Evolutionary conservation across 1,140 invertebrate species (phyloP).

Genomic region (Lucilia cuprina): DNA sequence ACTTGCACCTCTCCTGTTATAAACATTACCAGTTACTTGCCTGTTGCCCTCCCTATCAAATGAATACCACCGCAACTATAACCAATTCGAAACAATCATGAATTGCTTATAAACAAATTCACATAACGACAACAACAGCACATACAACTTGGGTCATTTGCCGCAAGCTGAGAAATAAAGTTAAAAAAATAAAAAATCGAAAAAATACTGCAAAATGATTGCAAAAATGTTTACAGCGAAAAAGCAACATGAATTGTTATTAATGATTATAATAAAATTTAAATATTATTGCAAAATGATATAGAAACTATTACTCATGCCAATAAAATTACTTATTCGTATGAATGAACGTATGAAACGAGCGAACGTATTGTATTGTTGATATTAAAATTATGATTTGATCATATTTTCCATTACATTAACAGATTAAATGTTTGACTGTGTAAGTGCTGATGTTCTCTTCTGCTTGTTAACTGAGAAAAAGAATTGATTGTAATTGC

Average conservation of each 20-base stretch:
- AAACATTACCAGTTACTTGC: neutral
- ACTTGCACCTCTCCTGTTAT: conserved; percentile 9
- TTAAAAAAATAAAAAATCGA: neutral
- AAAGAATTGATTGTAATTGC: neutral
- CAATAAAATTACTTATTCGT: neutral
- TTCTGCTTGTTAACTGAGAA: neutral
- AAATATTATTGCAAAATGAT: conserved; percentile 34
- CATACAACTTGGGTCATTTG: conserved; percentile 20
- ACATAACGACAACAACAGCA: neutral
- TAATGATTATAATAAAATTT: conserved; percentile 35
- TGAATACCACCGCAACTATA: too few species aligned
- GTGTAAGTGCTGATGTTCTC: neutral
- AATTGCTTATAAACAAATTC: neutral
- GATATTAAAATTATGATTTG: neutral
- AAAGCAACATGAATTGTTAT: conserved; percentile 19
- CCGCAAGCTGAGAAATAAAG: conserved; percentile 23
- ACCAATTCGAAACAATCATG: neutral
- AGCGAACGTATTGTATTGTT: neutral
- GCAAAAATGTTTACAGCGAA: neutral
- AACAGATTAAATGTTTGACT: neutral
- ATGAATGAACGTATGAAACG: neutral
- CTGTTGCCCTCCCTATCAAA: neutral
- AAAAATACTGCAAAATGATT: conserved; percentile 11
- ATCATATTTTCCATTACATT: neutral
- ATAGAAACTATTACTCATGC: conserved; percentile 30